Evolutionary conservation across 1,140 invertebrate genomes (phyloP), one percentile per base, ranked within the genome.

Genomic region (Aphis gossypii): DNA sequence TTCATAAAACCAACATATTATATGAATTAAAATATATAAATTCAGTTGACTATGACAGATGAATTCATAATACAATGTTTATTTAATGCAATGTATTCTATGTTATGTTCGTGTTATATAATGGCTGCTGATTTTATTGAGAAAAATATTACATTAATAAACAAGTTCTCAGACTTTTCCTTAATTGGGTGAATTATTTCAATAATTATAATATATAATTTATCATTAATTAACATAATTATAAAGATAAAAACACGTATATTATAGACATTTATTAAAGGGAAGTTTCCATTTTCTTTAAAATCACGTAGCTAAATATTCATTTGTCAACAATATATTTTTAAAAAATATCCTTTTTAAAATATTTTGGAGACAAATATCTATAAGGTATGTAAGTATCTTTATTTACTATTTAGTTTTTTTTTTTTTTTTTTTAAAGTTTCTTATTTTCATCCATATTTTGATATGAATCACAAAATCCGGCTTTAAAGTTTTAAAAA

Each of bases 21-120:
- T 68, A 76, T n/a, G 60, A 76, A 76, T 76, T 76, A n/a, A 76
- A 76, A 76, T 76, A 5, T 76, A 76, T 76, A n/a, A 76, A n/a
- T 76, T 1, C 60, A 18, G 30, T 6, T n/a, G 11, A 76, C 30
- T 76, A 76, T 30, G 60, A 20, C 60, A 76, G 60, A 76, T 76
- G 60, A 76, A 76, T 76, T n/a, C n/a, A 20, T 76, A 76, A 68
- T 68, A 18, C 4, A 60, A n/a, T 68, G 25, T 68, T 68, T 30
- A 30, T 30, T 30, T 30, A 68, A 30, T 68, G 5, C 2, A n/a
- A 18, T n/a, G 14, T 18, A n/a, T 68, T 68, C 3, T 68, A 68
- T n/a, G n/a, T n/a, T n/a, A 14, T 68, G 30, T 14, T 2, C 60
- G 30, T 30, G 30, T 11, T n/a, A 68, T 68, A 76, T 68, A 68